Evolutionary conservation across 2,888 invertebrate species (phyloP).

Genomic region (Psococerastis gibbosa): DNA sequence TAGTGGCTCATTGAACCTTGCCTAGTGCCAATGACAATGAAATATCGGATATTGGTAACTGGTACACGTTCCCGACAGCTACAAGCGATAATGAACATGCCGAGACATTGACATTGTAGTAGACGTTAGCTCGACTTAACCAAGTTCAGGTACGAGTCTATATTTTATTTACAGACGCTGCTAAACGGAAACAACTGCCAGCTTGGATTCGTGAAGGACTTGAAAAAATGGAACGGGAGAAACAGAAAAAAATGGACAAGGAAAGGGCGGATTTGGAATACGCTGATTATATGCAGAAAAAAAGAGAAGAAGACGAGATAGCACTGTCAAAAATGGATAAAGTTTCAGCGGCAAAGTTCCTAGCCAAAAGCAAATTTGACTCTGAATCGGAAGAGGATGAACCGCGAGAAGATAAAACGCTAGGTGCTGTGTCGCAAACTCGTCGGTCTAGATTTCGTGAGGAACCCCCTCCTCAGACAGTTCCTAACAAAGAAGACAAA

Average conservation of each 20-base stretch:
- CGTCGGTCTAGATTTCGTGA: conserved; percentile 26
- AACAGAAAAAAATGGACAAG: conserved; percentile 66
- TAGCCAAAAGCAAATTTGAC: conserved; percentile 36
- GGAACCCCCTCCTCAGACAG: conserved; percentile 25
- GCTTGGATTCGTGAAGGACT: conserved; percentile 95
- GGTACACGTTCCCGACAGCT: too few relatives aligned
- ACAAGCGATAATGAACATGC: too few relatives aligned
- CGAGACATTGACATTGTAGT: too few relatives aligned
- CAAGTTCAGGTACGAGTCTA: too few relatives aligned
- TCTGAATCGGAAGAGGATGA: conserved; percentile 28
- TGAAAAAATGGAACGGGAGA: conserved; percentile 94
- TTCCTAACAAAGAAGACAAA: conserved; percentile 22
- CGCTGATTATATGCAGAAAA: conserved; percentile 34
- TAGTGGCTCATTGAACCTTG: too few relatives aligned
- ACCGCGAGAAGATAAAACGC: conserved; percentile 19
- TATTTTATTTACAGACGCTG: too few relatives aligned
- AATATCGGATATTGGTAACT: too few relatives aligned
- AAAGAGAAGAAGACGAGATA: conserved; percentile 34
- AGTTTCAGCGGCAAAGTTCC: conserved; percentile 16
- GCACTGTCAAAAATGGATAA: conserved; percentile 18
- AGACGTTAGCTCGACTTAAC: too few relatives aligned
- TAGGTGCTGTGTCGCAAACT: conserved; percentile 23
- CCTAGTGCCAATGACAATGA: too few relatives aligned
- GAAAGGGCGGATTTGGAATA: conserved; percentile 46
- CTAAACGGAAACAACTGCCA: conserved; percentile 77